Conservation (phyloP, 2,113 vertebrate species). For the Albula glossodonta region DNA sequence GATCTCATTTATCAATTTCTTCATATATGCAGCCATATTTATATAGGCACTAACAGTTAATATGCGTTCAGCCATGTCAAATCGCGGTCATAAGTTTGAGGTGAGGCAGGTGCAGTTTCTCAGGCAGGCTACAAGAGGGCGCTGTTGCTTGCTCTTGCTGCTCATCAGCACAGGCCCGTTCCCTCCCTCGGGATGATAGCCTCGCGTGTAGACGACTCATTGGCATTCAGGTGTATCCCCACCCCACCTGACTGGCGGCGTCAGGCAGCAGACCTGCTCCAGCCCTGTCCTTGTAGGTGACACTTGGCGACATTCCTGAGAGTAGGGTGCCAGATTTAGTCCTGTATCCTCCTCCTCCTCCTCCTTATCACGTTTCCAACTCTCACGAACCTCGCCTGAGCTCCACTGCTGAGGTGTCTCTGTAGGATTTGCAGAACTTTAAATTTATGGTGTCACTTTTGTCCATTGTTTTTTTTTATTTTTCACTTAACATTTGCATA, state of each 20-base stretch:
- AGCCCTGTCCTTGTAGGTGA: constrained; percentile 43
- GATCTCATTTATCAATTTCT: too few relatives aligned
- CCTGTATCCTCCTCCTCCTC: not conserved
- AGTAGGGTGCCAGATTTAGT: constrained; percentile 41
- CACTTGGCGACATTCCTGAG: constrained; percentile 50
- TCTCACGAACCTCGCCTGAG: not conserved
- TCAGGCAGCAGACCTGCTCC: constrained; percentile 6
- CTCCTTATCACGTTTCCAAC: constrained; percentile 6
- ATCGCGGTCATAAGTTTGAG: too few relatives aligned
- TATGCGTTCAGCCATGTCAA: too few relatives aligned
- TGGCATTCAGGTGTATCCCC: constrained; percentile 74
- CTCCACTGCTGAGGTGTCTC: not conserved
- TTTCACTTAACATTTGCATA: too few relatives aligned
- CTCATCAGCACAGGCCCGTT: too few relatives aligned
- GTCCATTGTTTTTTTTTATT: too few relatives aligned
- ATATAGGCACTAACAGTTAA: too few relatives aligned
- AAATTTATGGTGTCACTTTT: too few relatives aligned
- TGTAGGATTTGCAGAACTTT: not conserved
- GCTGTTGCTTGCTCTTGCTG: too few relatives aligned
- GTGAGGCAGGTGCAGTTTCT: too few relatives aligned
- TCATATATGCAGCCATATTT: too few relatives aligned
- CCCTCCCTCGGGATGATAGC: constrained; percentile 66
- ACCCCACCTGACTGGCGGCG: not conserved
- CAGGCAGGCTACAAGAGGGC: too few relatives aligned
- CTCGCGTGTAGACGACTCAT: constrained; percentile 66